phyloP scores from a whole-genome alignment of 2,113 vertebrate genomes.

The Notarius lentiginosus region DNA sequence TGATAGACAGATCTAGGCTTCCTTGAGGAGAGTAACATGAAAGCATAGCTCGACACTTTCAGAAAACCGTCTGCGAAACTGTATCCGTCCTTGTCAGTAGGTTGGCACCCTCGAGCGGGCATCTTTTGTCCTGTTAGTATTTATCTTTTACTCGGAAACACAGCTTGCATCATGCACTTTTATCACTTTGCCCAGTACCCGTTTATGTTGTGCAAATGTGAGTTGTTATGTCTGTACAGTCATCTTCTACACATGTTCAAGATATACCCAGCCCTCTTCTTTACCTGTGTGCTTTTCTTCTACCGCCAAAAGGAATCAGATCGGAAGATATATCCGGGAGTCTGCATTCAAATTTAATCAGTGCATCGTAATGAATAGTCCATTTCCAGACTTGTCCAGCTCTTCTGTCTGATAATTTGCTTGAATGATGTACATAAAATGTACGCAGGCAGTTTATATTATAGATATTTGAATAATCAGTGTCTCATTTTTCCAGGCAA shows the following conservation, averaged over 20 bases:
- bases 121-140: not conserved
- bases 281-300: not conserved
- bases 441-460: not conserved
- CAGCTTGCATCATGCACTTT: not conserved
- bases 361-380: not conserved
- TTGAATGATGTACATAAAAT: not conserved
- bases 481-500: not conserved
- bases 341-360: not conserved
- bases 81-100: not conserved
- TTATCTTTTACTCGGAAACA: not conserved
- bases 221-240: not conserved
- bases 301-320: not conserved
- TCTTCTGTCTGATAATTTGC: not conserved
- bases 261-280: not conserved
- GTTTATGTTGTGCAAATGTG: not conserved
- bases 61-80: not conserved
- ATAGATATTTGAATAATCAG: not conserved
- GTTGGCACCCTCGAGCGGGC: not conserved
- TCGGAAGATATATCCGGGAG: not conserved
- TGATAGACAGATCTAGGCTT: not conserved
- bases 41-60: not conserved
- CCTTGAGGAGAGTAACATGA: not conserved
- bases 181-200: not conserved
- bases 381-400: not conserved
- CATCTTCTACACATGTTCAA: not conserved